phyloP scores from a whole-genome alignment of 37 sponge, comb jelly and placozoan genomes.

The Theonella swinhoei region DNA sequence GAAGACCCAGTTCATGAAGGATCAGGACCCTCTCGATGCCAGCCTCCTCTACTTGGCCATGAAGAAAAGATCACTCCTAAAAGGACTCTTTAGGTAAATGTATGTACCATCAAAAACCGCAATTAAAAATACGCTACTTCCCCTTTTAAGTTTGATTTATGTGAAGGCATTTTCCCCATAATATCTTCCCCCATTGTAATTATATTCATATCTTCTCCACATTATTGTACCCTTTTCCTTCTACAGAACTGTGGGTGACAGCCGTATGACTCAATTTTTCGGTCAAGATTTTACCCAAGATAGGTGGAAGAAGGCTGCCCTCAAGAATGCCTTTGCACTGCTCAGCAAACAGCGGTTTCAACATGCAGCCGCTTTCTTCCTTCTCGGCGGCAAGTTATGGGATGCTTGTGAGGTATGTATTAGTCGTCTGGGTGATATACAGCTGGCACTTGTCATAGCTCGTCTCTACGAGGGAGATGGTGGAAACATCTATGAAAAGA shows the following conservation, averaged over 20 bases:
- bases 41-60: slow-evolving; percentile 96
- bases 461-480: slow-evolving; percentile 85
- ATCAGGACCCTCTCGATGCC: slow-evolving; percentile 91
- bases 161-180: too few species aligned
- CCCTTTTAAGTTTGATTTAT: too few species aligned
- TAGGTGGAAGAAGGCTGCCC: slow-evolving; percentile 94
- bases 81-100: slow-evolving; percentile 83
- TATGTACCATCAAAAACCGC: not conserved
- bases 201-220: too few species aligned
- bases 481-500: slow-evolving; percentile 45
- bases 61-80: slow-evolving; percentile 91
- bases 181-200: too few species aligned
- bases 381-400: slow-evolving; percentile 84
- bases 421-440: slow-evolving; percentile 72
- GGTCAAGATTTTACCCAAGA: slow-evolving; percentile 82
- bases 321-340: slow-evolving; percentile 95
- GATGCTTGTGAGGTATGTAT: slow-evolving; percentile 97
- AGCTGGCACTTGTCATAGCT: slow-evolving; percentile 90
- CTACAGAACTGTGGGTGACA: slow-evolving; percentile 75
- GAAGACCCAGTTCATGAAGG: slow-evolving; percentile 79
- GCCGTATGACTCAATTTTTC: slow-evolving; percentile 89
- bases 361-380: slow-evolving; percentile 97
- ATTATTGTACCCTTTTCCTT: too few species aligned
- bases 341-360: slow-evolving; percentile 94
- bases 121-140: too few species aligned